These are phyloP conservation scores for Thecocarcelia acutangulata DNA, from an alignment of 2,888 invertebrate species.

Conservation along the genomic window DNA sequence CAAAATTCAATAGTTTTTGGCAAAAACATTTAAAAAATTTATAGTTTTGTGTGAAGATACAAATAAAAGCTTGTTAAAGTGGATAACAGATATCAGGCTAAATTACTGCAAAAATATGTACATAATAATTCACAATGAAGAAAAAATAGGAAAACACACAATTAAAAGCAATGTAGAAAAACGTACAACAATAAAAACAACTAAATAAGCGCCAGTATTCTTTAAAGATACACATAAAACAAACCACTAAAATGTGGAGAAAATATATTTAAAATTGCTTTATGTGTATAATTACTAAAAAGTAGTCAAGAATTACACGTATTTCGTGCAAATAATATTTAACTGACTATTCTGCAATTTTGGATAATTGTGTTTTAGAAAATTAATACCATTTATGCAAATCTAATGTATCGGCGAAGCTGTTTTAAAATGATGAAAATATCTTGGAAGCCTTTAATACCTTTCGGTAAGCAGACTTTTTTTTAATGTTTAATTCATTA, in stretches of 20 bases:
- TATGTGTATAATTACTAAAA: background rate
- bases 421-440: slow-evolving; percentile 41
- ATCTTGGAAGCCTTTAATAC: slow-evolving; percentile 42
- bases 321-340: too few relatives aligned
- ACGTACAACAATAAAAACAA: slow-evolving; percentile 48
- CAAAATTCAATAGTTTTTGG: background rate
- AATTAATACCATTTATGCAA: background rate
- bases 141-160: slow-evolving; percentile 28
- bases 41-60: background rate
- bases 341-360: too few relatives aligned
- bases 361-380: background rate
- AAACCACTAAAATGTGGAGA: slow-evolving; percentile 31
- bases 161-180: slow-evolving; percentile 39
- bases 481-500: background rate
- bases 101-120: slow-evolving; percentile 47
- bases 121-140: slow-evolving; percentile 22
- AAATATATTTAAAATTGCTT: background rate
- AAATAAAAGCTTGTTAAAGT: background rate
- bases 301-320: too few relatives aligned
- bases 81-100: slow-evolving; percentile 1
- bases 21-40: slow-evolving; percentile 2
- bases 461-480: slow-evolving; percentile 45
- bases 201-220: slow-evolving; percentile 51
- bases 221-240: slow-evolving; percentile 16
- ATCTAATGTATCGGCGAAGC: background rate